Conservation (phyloP, 2,888 invertebrate species). For the Lysandra bellargus region DNA sequence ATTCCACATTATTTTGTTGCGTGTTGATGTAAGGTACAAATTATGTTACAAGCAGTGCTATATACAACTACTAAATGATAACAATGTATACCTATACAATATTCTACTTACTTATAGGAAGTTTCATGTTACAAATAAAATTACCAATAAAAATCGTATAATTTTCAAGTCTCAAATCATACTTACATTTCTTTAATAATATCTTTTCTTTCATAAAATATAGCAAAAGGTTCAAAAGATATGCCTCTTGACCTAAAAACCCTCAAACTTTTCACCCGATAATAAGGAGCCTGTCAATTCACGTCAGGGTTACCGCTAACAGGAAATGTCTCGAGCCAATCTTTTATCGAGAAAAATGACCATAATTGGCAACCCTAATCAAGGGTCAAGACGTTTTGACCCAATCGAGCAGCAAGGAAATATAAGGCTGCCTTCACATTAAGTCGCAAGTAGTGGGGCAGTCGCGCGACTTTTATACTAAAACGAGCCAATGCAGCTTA, state of each 20-base stretch:
- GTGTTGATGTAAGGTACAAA: not conserved
- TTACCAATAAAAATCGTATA: no score
- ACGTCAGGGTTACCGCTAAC: not conserved
- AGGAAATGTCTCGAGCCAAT: constrained; percentile 1
- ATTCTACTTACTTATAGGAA: no score
- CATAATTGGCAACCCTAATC: constrained; percentile 3
- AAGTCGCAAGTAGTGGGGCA: no score
- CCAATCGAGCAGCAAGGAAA: not conserved
- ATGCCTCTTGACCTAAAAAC: constrained; percentile 11
- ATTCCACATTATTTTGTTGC: not conserved
- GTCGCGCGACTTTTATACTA: no score
- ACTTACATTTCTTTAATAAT: not conserved
- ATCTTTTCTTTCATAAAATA: not conserved
- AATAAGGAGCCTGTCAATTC: constrained; percentile 12
- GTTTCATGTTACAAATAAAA: no score
- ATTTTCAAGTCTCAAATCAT: no score
- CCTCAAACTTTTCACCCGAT: constrained; percentile 12
- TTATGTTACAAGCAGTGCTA: not conserved
- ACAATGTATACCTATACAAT: no score
- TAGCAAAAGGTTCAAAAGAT: not conserved
- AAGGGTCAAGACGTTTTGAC: not conserved
- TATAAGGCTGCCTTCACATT: no score
- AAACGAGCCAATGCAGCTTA: no score
- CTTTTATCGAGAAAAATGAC: not conserved
- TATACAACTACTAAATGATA: not conserved